Percentiles rank a stretch among this genome's conserved stretches.
Evolutionary conservation across 2,797 vertebrate genomes (phyloP).

Genomic region (Sebastes hubbsi): DNA sequence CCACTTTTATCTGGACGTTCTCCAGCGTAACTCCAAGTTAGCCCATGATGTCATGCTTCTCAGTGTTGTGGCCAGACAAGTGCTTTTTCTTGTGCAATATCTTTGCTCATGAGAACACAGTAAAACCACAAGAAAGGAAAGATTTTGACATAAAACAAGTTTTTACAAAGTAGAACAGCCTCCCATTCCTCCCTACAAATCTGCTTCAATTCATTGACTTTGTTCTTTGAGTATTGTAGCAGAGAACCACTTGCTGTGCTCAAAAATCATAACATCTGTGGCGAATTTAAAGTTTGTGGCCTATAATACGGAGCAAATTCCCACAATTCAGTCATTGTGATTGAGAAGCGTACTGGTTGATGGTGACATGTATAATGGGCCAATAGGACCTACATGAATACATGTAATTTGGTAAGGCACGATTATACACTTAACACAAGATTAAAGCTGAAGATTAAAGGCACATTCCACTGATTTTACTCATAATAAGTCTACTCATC

Average conservation of each 20-base stretch:
- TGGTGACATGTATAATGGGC: background rate
- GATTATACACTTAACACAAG: background rate
- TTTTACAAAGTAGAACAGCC: slow-evolving; percentile 42
- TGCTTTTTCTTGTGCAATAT: slow-evolving; percentile 26
- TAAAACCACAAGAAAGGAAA: slow-evolving; percentile 51
- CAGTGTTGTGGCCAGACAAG: slow-evolving; percentile 41
- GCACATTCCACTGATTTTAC: background rate
- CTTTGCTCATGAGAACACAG: slow-evolving; percentile 19
- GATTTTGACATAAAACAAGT: slow-evolving; percentile 38
- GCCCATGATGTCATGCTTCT: slow-evolving; percentile 54
- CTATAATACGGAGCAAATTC: slow-evolving; percentile 42
- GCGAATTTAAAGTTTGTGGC: slow-evolving; percentile 46
- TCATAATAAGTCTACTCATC: background rate
- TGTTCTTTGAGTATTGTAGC: slow-evolving; percentile 35
- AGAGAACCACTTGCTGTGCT: slow-evolving; percentile 10
- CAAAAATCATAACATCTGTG: slow-evolving; percentile 39
- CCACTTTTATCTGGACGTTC: slow-evolving; percentile 65
- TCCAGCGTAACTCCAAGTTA: slow-evolving; percentile 54
- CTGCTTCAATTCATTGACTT: slow-evolving; percentile 48
- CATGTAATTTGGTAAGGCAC: background rate
- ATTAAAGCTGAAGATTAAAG: background rate
- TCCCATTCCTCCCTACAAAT: slow-evolving; percentile 57
- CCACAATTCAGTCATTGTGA: slow-evolving; percentile 52
- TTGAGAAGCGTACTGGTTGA: slow-evolving; percentile 51
- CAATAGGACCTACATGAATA: background rate